phyloP scores from a whole-genome alignment of 1,140 invertebrate genomes.

The Oreohelix idahoensis region DNA sequence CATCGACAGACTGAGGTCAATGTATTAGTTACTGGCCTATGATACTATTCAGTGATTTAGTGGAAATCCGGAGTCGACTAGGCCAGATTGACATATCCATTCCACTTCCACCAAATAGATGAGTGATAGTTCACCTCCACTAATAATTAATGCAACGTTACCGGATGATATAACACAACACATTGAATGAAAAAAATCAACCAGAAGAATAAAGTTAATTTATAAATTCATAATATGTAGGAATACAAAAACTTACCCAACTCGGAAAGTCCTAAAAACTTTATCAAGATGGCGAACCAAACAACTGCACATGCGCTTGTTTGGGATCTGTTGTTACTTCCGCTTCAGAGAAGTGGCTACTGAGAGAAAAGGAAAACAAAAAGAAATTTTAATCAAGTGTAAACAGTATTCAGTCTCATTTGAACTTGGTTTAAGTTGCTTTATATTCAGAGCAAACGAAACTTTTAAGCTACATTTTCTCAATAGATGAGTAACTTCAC shows the following conservation, averaged over 20 bases:
- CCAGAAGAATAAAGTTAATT: neutral
- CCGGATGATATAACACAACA: neutral
- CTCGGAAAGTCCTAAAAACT: slow-evolving; percentile 43
- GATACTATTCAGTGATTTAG: neutral
- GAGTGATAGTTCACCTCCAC: neutral
- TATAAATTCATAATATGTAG: neutral
- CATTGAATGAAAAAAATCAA: neutral
- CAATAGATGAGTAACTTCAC: too few relatives aligned
- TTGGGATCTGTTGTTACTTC: slow-evolving; percentile 44
- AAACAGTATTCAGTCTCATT: neutral
- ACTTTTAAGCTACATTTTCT: neutral
- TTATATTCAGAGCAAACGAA: neutral
- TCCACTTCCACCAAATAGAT: neutral
- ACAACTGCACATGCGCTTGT: slow-evolving; percentile 56
- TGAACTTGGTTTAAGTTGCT: neutral
- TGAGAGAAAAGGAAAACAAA: neutral
- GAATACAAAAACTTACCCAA: slow-evolving; percentile 41
- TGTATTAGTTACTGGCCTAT: neutral
- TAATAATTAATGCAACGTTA: neutral
- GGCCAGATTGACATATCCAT: neutral
- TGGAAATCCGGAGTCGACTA: neutral
- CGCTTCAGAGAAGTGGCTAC: slow-evolving; percentile 29
- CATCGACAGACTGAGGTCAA: too few relatives aligned
- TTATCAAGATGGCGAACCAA: slow-evolving; percentile 55
- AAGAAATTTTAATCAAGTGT: neutral